Base-by-base conservation (phyloP, 30 jellyfish, hydroid and myxozoan species). In the Hydractinia symbiolongicarpus region DNA sequence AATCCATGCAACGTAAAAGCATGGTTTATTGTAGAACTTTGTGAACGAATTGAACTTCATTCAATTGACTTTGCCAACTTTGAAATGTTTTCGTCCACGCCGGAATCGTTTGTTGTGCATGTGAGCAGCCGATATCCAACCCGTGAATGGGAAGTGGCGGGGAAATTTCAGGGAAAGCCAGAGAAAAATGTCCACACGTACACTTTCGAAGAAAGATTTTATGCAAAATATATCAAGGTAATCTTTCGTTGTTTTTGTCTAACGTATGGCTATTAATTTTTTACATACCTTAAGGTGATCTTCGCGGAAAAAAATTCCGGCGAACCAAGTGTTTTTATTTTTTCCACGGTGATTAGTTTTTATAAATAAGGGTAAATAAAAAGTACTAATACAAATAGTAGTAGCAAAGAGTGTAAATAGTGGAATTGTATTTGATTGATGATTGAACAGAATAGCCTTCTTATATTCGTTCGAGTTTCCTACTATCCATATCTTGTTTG, bases 41-140 rank as follows among this genome's bases (percentile, higher is more conserved):
- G 99, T 78, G 96, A 94, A 66, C 91, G 96, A 60, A 88, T 94
- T 19, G 89, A 84, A 49, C 89, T 86, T 5, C 96, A 94, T 54
- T 84, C 97, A 4, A 83, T 94, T 9, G 99, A 94, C 13, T 81
- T 88, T 9, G 99, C 96, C 55, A 94, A 88, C 64, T 94, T 78
- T 85, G 99, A 94, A 72, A 82, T 94, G 86, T 94, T 94, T 94
- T 87, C 99, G 15, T 94, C 99, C 40, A 81, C 95, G 49, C 95
- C 96, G 10, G 94, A 94, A 78, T 64, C 69, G 55, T 86, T 94
- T 55, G 84, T 67, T 74, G 93, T 88, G 13, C 85, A 76, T 67
- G 87, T 94, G 55, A 85, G 99, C 75, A 79, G 87, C 66, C 94
- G 96, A 17, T 81, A 56, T 72, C 96, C 99, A 11, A 67, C 99